Base-by-base conservation (phyloP, 2,113 vertebrate genomes). In the Melospiza melodia region DNA sequence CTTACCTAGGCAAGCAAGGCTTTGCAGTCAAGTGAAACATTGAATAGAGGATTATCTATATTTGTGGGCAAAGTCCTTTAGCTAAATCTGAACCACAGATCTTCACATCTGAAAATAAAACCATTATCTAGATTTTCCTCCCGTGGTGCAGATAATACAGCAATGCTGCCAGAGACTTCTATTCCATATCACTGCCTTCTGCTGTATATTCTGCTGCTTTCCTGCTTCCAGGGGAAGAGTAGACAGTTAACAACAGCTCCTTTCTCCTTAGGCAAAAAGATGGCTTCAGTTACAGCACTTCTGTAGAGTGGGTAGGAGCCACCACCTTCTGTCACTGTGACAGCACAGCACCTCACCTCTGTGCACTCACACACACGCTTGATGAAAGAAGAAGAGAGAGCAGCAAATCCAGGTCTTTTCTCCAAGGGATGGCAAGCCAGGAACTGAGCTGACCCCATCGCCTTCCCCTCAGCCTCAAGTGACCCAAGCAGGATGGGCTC, bases 11-110 rank as follows among this genome's bases (percentile, higher is more conserved):
- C 66, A 69, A 76, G 31, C 41, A 74, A 22, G 10, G 43, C 23
- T 85, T 79, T 62, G 54, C 78, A 54, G 33, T 4, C 41, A 82
- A 65, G 55, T 67, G 59, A 49, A 90, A 80, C 43, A 58, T 0
- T 51, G 39, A 57, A n/a, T 12, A 55, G n/a, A 80, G 41, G 52
- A 89, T 97, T 95, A 92, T 93, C 85, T 86, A 9, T 74, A 62
- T 59, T 68, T 88, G 79, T 54, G 78, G 85, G 63, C 44, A 88
- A 81, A 78, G 76, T 51, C 71, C 57, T 77, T 51, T 28, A 75
- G 68, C 68, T 80, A 59, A 59, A 92, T 92, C 83, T 86, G 82
- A 94, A 75, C 83, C 83, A 80, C 79, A 83, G 66, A 94, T 93
- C 82, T 94, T 81, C 31, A 27, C 55, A 54, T 73, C 67, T 80